These are phyloP conservation scores for Didymodactylos carnosus DNA, from an alignment of 2,888 invertebrate species.

Conservation along the genomic window DNA sequence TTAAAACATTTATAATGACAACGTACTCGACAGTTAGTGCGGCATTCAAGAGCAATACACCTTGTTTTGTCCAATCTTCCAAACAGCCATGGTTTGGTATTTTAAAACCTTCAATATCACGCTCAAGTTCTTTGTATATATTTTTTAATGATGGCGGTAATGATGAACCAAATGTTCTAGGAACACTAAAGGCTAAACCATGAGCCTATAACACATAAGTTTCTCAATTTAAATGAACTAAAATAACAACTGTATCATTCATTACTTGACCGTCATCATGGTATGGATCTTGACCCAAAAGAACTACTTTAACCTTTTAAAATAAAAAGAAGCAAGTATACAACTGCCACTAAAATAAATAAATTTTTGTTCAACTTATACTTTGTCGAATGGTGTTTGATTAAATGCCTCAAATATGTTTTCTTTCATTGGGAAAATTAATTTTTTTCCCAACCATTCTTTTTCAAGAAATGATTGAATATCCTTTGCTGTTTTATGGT, in stretches of 20 bases:
- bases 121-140: slow-evolving; percentile 37
- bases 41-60: slow-evolving; percentile 27
- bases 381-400: slow-evolving; percentile 1
- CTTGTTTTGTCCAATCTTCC: slow-evolving; percentile 24
- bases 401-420: slow-evolving; percentile 10
- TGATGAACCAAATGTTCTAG: slow-evolving; percentile 17
- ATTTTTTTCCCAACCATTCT: neutral
- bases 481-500: neutral
- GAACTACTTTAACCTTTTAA: slow-evolving; percentile 24
- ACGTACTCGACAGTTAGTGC: slow-evolving; percentile 27
- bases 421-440: neutral
- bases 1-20: neutral
- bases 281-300: slow-evolving; percentile 30
- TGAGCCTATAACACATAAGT: slow-evolving; percentile 21
- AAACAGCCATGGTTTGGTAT: slow-evolving; percentile 24
- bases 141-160: slow-evolving; percentile 26
- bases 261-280: slow-evolving; percentile 28
- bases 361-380: neutral
- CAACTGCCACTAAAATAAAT: neutral
- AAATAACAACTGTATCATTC: neutral
- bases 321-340: neutral
- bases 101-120: slow-evolving; percentile 33
- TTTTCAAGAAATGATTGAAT: neutral
- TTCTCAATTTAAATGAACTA: neutral
- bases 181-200: slow-evolving; percentile 28